Base-by-base conservation (phyloP, 2,113 vertebrate species). In the Noturus placidus region DNA sequence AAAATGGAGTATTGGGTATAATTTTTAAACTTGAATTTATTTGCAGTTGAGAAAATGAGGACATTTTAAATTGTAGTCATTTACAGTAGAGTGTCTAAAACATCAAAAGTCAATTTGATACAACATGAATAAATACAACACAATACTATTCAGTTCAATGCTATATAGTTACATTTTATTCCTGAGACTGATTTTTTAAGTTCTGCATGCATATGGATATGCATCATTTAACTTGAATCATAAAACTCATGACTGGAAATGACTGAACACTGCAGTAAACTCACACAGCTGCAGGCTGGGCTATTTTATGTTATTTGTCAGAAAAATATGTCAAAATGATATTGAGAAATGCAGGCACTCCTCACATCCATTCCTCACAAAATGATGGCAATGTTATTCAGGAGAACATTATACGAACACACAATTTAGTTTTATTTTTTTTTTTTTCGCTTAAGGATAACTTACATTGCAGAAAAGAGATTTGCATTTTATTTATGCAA, bases 161-260 rank as follows among this genome's bases (percentile, higher is more conserved):
- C 27, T 46, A 67, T 52, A 79, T 79, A 14, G 57, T 82, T 27
- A 81, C 33, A 59, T 38, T 82, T 81, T 67, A 52, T 67, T 67
- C 46, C n/a, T 25, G 33, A 57, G 38, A 63, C 52, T 74, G 11
- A 27, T 77, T 77, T 52, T 46, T 80, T n/a, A 50, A 27, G 19
- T 14, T 87, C 14, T 6, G 38, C 22, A 56, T 82, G 17, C 38
- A 57, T 81, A n/a, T 35, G 27, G 30, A 63, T 20, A 67, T 80
- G 76, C 59, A 86, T 54, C 42, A 86, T 69, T 86, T 85, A 59
- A 61, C 35, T 5, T 74, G 22, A 35, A 54, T 74, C 19, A 74
- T 85, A 72, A 85, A 74, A 69, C n/a, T 69, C 20, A 69, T 69
- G 46, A 84, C 56, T 61, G 56, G 56, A 82, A 82, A 82, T 57